A percentile compares a stretch with the other conserved stretches of the same genome.
Evolutionary conservation across 2,888 invertebrate genomes (phyloP).

Genomic region (Xestia c-nigrum): DNA sequence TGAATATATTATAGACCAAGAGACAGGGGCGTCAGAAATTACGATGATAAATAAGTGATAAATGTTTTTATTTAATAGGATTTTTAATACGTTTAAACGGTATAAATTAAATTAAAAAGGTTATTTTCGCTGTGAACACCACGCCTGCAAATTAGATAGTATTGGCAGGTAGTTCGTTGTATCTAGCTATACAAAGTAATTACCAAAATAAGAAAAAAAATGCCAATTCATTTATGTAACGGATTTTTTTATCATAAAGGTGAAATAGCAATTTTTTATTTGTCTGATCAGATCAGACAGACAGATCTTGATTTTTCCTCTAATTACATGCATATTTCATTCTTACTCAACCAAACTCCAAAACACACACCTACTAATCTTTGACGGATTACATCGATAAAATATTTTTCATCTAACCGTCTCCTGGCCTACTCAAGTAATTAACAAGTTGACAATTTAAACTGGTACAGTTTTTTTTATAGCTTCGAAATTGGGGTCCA

Average conservation of each 20-base stretch:
- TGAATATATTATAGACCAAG: slow-evolving; percentile 67
- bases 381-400: slow-evolving; percentile 39
- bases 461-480: slow-evolving; percentile 65
- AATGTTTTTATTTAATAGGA: slow-evolving; percentile 30
- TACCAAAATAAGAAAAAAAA: slow-evolving; percentile 1
- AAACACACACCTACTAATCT: slow-evolving; percentile 24
- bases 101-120: slow-evolving; percentile 32
- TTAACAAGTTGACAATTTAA: slow-evolving; percentile 70
- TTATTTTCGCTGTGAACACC: slow-evolving; percentile 26
- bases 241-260: neutral
- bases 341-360: neutral
- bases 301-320: neutral
- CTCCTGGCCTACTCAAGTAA: slow-evolving; percentile 60
- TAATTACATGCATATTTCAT: neutral
- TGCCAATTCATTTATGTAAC: slow-evolving; percentile 7
- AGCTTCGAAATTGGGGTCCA: slow-evolving; percentile 59
- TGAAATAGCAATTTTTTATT: neutral
- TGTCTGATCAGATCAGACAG: neutral
- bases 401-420: slow-evolving; percentile 22
- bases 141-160: slow-evolving; percentile 27
- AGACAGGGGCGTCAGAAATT: slow-evolving; percentile 46
- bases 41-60: slow-evolving; percentile 37
- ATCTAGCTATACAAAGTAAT: neutral
- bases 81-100: slow-evolving; percentile 28
- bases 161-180: neutral